These are phyloP conservation scores for Cosmorhoe ocellata DNA, from an alignment of 2,888 invertebrate species.

Conservation along the genomic window DNA sequence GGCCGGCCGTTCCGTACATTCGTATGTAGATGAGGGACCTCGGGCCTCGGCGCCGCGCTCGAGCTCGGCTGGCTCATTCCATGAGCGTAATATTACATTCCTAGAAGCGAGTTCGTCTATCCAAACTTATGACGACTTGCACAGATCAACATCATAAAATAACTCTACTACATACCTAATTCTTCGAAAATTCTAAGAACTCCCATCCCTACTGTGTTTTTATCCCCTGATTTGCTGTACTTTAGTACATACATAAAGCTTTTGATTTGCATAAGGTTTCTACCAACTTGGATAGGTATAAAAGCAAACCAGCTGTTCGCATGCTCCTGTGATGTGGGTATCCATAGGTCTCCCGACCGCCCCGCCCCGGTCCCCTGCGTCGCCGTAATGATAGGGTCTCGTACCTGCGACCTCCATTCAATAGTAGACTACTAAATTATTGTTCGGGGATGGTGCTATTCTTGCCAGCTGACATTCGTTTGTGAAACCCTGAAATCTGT, in stretches of 20 bases:
- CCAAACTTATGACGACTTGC: too few species aligned
- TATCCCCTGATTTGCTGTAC: too few species aligned
- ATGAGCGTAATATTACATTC: too few species aligned
- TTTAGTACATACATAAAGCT: too few species aligned
- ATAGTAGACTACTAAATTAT: slow-evolving; percentile 7
- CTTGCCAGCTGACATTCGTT: slow-evolving; percentile 1
- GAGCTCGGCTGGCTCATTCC: not conserved
- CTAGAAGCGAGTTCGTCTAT: too few species aligned
- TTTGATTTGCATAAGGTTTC: too few species aligned
- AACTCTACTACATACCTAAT: too few species aligned
- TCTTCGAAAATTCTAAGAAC: too few species aligned
- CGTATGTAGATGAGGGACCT: slow-evolving; percentile 28
- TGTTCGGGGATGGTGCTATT: slow-evolving; percentile 5
- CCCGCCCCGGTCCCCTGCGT: slow-evolving; percentile 1
- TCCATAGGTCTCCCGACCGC: slow-evolving; percentile 10
- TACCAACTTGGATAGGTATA: not conserved
- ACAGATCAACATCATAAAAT: too few species aligned
- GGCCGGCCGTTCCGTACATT: slow-evolving; percentile 27
- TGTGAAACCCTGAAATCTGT: slow-evolving; percentile 1
- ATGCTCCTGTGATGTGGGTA: not conserved
- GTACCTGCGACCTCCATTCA: slow-evolving; percentile 18
- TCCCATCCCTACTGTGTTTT: too few species aligned
- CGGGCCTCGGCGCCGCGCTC: too few species aligned
- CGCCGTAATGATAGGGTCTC: slow-evolving; percentile 16
- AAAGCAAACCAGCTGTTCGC: not conserved